Evolutionary conservation across 2,113 vertebrate species (phyloP).

Genomic region (Callaeas wilsoni): DNA sequence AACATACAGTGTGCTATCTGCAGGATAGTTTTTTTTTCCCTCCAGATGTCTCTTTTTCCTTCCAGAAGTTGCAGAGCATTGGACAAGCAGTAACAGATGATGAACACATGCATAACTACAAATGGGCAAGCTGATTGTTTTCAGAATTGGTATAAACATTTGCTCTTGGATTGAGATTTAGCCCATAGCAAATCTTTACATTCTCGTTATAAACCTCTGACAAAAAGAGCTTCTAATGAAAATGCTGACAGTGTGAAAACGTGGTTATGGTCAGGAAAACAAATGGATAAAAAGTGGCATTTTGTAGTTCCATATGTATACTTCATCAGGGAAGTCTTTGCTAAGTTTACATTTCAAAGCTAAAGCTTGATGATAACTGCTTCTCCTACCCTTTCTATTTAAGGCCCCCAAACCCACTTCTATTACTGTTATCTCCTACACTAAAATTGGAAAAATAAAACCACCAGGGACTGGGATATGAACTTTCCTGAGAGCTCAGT

Average conservation of each 20-base stretch:
- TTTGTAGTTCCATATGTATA: constrained; percentile 75
- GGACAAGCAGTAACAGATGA: constrained; percentile 85
- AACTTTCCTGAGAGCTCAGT: constrained; percentile 9
- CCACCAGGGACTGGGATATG: neutral
- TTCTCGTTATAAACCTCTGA: constrained; percentile 78
- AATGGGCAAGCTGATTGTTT: constrained; percentile 84
- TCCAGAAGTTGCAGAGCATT: constrained; percentile 81
- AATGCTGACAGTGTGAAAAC: constrained; percentile 82
- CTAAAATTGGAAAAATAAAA: neutral
- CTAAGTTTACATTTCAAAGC: constrained; percentile 68
- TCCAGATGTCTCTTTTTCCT: constrained; percentile 83
- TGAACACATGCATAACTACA: constrained; percentile 83
- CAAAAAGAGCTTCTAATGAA: constrained; percentile 80
- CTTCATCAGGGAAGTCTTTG: constrained; percentile 68
- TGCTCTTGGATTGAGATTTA: constrained; percentile 83
- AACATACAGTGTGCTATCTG: constrained; percentile 72
- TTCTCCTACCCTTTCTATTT: constrained; percentile 51
- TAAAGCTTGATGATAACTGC: constrained; percentile 65
- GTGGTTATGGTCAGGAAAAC: constrained; percentile 78
- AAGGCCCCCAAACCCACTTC: constrained; percentile 38
- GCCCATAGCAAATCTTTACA: constrained; percentile 84
- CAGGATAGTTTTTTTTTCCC: constrained; percentile 61
- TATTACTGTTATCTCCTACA: neutral
- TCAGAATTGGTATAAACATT: constrained; percentile 85
- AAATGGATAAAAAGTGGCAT: constrained; percentile 75